Evolutionary conservation across 2,888 invertebrate genomes (phyloP).

Genomic region (Drosophila fungiperda): DNA sequence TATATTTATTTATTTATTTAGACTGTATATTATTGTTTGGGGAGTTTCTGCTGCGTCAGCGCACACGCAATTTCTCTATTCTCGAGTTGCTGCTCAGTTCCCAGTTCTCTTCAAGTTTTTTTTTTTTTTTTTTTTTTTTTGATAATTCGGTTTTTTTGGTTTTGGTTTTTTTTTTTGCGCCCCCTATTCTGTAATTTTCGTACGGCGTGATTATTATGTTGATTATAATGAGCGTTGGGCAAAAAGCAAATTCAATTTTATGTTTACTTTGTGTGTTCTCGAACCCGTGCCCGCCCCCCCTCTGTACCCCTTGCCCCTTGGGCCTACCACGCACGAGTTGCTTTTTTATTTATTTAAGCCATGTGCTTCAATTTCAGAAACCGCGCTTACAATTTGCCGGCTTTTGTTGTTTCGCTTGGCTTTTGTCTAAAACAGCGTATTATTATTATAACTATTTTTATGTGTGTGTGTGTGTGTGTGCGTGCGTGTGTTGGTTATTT

Average conservation of each 20-base stretch:
- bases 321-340: conserved; percentile 12
- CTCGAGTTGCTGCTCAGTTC: conserved; percentile 7
- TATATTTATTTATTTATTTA: conserved; percentile 3
- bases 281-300: neutral
- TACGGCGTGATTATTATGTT: conserved; percentile 57
- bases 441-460: conserved; percentile 27
- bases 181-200: conserved; percentile 41
- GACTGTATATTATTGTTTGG: conserved; percentile 19
- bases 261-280: conserved; percentile 64
- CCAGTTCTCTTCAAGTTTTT: neutral
- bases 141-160: neutral
- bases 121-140: conserved; percentile 12
- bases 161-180: conserved; percentile 5
- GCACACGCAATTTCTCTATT: conserved; percentile 64
- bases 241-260: conserved; percentile 58
- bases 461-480: neutral
- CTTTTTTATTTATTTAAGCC: conserved; percentile 60
- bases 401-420: conserved; percentile 49
- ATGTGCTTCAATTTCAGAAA: conserved; percentile 59
- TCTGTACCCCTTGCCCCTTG: neutral
- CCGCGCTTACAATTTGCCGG: conserved; percentile 46
- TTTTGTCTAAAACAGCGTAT: conserved; percentile 48
- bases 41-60: conserved; percentile 74
- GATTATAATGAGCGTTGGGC: conserved; percentile 56
- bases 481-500: conserved; percentile 37